Percentiles rank a stretch among this genome's conserved stretches.
Conservation (phyloP, 1,140 invertebrate genomes). For the Drosophila pallidifrons region DNA sequence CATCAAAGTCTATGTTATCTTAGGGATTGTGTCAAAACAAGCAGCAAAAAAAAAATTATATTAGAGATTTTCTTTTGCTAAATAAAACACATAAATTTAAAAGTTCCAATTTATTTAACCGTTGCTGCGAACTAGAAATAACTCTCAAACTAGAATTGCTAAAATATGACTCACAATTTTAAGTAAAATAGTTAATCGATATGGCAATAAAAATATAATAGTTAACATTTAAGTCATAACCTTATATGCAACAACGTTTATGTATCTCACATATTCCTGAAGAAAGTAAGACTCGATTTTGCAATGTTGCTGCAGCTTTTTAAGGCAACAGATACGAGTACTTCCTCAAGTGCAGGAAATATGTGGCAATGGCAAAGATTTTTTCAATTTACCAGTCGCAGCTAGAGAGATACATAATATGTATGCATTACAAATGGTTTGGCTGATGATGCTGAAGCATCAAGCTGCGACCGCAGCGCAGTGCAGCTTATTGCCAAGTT, state of each 20-base stretch:
- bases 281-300: slow-evolving; percentile 3
- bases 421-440: slow-evolving; percentile 23
- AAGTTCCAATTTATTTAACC: no score
- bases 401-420: slow-evolving; percentile 25
- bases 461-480: slow-evolving; percentile 46
- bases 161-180: no score
- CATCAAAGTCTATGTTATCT: no score
- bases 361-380: not conserved
- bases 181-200: no score
- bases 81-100: no score
- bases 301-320: not conserved
- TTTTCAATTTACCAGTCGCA: slow-evolving; percentile 7
- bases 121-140: no score
- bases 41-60: no score
- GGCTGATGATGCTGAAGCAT: slow-evolving; percentile 8
- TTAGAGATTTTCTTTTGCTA: no score
- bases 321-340: not conserved
- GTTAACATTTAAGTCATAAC: not conserved
- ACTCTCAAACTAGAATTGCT: no score
- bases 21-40: no score
- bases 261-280: not conserved
- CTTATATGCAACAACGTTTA: not conserved
- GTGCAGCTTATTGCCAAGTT: slow-evolving; percentile 62
- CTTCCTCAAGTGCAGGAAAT: not conserved
- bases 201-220: not conserved